phyloP scores from a whole-genome alignment of 1,140 invertebrate genomes.

The Papilio machaon region DNA sequence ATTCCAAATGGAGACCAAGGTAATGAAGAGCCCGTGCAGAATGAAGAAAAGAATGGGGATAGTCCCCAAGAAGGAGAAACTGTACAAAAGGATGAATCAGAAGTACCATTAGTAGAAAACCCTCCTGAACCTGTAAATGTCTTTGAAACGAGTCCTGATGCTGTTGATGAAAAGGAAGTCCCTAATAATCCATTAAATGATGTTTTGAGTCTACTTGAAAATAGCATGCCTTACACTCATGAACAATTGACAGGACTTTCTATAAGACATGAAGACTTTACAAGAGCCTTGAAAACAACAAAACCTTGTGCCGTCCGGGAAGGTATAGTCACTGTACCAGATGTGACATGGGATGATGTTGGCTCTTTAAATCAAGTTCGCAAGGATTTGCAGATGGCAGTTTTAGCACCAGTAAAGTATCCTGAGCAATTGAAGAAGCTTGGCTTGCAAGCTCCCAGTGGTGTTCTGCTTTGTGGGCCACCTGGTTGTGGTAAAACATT shows the following conservation, averaged over 20 bases:
- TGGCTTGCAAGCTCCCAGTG: constrained; percentile 91
- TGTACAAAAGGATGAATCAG: constrained; percentile 47
- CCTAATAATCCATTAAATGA: constrained; percentile 62
- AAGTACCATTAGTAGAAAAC: constrained; percentile 48
- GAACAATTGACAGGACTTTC: constrained; percentile 84
- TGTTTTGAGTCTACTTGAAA: constrained; percentile 68
- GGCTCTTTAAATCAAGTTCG: constrained; percentile 95
- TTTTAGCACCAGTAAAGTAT: constrained; percentile 95
- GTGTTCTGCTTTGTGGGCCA: constrained; percentile 95
- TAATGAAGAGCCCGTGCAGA: constrained; percentile 49
- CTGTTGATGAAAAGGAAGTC: constrained; percentile 51
- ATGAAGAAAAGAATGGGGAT: constrained; percentile 47
- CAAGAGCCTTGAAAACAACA: constrained; percentile 89
- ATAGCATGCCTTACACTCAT: constrained; percentile 79
- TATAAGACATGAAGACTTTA: constrained; percentile 90
- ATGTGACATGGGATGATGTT: constrained; percentile 98
- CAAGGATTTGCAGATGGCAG: constrained; percentile 94
- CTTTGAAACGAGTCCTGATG: constrained; percentile 45
- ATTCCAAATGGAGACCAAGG: constrained; percentile 71
- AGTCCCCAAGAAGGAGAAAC: constrained; percentile 42
- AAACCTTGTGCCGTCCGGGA: constrained; percentile 97
- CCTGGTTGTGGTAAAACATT: constrained; percentile 97
- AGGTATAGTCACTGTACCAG: constrained; percentile 98
- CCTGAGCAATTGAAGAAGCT: constrained; percentile 89
- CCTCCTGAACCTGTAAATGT: constrained; percentile 44